Conservation (phyloP, 2,113 vertebrate species). For the Scalopus aquaticus region DNA sequence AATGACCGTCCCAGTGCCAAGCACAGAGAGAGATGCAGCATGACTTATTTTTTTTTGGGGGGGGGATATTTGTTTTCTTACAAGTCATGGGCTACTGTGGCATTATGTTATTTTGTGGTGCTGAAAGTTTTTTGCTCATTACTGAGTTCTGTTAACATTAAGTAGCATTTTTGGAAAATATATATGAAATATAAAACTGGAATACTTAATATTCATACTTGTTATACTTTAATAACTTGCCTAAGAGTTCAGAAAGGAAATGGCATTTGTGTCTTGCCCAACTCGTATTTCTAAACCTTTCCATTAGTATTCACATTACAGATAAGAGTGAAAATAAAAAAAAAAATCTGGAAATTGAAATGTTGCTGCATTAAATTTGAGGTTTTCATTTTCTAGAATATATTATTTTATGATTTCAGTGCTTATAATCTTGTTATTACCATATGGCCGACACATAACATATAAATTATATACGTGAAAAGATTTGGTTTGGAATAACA, state of each 20-base stretch:
- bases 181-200: neutral
- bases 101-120: slow-evolving; percentile 15
- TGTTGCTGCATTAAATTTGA: slow-evolving; percentile 49
- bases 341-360: slow-evolving; percentile 51
- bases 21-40: neutral
- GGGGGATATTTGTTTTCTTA: neutral
- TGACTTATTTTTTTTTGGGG: neutral
- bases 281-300: slow-evolving; percentile 15
- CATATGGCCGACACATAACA: neutral
- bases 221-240: slow-evolving; percentile 20
- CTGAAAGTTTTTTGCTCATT: neutral
- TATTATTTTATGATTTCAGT: neutral
- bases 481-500: neutral
- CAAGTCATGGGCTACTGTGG: neutral
- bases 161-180: neutral
- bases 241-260: neutral
- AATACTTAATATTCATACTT: slow-evolving; percentile 41
- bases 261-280: neutral
- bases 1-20: neutral
- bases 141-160: slow-evolving; percentile 31
- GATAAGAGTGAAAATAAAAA: slow-evolving; percentile 50
- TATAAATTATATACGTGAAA: neutral
- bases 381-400: slow-evolving; percentile 49
- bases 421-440: slow-evolving; percentile 40
- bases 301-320: slow-evolving; percentile 27